Conservation (phyloP, 2,888 invertebrate species). For the Apoda limacodes region DNA sequence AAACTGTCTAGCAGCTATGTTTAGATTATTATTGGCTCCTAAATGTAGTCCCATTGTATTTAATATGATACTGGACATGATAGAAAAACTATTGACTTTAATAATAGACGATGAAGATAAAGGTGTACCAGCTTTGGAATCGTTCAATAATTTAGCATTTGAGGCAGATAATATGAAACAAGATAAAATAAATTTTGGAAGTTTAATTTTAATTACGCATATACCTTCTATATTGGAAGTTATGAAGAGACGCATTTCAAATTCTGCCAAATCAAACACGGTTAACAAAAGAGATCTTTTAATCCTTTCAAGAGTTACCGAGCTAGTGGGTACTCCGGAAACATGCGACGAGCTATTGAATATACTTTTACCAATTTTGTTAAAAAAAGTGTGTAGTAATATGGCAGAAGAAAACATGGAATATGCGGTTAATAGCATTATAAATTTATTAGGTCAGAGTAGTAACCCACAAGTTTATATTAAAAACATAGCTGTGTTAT, state of each 20-base stretch:
- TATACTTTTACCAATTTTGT: conserved; percentile 77
- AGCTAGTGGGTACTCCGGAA: conserved; percentile 75
- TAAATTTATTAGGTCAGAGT: conserved; percentile 80
- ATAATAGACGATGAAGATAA: conserved; percentile 70
- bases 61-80: conserved; percentile 77
- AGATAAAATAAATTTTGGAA: conserved; percentile 76
- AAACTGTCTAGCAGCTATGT: conserved; percentile 75
- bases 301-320: conserved; percentile 81
- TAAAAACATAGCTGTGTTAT: conserved; percentile 77
- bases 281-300: conserved; percentile 78
- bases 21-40: conserved; percentile 76
- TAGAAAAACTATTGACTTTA: conserved; percentile 79
- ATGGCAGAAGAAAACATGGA: conserved; percentile 76
- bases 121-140: conserved; percentile 43
- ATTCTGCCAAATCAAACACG: conserved; percentile 65
- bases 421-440: conserved; percentile 77
- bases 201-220: conserved; percentile 79
- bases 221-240: conserved; percentile 77
- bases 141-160: conserved; percentile 39
- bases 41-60: conserved; percentile 76
- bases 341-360: conserved; percentile 77
- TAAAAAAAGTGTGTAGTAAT: conserved; percentile 71
- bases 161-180: conserved; percentile 23
- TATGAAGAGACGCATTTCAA: conserved; percentile 74
- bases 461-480: conserved; percentile 74